Evolutionary conservation across 2,888 invertebrate genomes (phyloP), one percentile per base, ranked within the genome.

Genomic region (Eilema depressum): DNA sequence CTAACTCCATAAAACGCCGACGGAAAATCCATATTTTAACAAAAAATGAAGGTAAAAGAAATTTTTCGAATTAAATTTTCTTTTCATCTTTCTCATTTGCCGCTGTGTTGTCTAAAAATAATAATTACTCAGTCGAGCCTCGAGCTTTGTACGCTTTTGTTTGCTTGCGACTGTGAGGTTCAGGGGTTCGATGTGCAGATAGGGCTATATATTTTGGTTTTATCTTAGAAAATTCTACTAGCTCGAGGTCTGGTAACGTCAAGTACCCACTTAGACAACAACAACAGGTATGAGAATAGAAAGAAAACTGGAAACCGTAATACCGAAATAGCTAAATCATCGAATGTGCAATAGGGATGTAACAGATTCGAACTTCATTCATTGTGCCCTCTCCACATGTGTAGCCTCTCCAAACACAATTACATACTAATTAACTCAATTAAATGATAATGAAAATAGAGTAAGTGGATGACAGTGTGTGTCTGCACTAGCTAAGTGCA

Each of bases 1-100:
- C 89, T 88, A 89, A 88, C 89, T 89, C 84, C 83, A 85, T 86
- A 90, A 88, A 89, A 81, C 81, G 83, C 85, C 80, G 83, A 80
- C 81, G 83, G 80, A 81, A 86, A 85, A 86, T 87, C 82, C 85
- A 86, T 89, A 85, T 86, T 89, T 87, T 82, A 85, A 76, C 70
- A 77, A 84, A 37, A n/a, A 86, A 84, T 83, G 75, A 84, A 83
- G 83, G 83, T 75, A 85, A 84, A 82, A 80, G 74, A 83, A 79
- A 74, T 80, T 78, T 80, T 69, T 65, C 59, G 77, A 85, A 85
- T 83, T 82, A 84, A 84, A 84, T 56, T 66, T 79, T 75, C 71
- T 71, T 74, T 75, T 68, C 79, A 73, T 77, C 71, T 76, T 82
- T 80, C 71, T 69, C 26, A 69, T 69, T 64, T 69, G 26, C 26